phyloP scores from a whole-genome alignment of 2,888 invertebrate species.

The Tachina lurida region DNA sequence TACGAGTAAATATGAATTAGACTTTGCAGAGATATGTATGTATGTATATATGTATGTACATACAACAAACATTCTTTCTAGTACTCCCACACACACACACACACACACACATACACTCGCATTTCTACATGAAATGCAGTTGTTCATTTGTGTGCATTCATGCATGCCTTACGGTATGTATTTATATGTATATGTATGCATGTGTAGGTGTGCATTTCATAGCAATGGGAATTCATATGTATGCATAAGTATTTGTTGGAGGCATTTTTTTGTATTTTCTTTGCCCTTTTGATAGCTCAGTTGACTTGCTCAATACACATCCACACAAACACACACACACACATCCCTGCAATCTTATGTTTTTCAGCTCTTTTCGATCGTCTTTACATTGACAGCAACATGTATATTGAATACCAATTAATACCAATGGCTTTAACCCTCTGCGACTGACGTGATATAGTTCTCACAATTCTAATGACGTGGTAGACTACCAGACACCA shows the following conservation, averaged over 20 bases:
- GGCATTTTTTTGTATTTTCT: constrained; percentile 43
- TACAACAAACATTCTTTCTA: background rate
- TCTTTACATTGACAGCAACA: constrained; percentile 53
- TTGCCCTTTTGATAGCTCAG: constrained; percentile 49
- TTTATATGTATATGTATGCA: background rate
- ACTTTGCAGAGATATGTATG: constrained; percentile 36
- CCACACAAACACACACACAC: background rate
- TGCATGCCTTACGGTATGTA: background rate
- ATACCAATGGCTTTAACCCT: constrained; percentile 40
- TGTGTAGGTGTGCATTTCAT: background rate
- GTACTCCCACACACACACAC: background rate
- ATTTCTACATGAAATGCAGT: constrained; percentile 7
- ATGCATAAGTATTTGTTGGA: constrained; percentile 5
- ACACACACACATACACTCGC: background rate
- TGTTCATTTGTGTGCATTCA: constrained; percentile 30
- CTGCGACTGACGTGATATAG: too few relatives aligned
- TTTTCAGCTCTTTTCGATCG: constrained; percentile 7
- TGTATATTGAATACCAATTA: constrained; percentile 63
- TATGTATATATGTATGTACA: constrained; percentile 11
- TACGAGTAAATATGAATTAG: background rate
- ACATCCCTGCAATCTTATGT: background rate
- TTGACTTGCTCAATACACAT: constrained; percentile 40
- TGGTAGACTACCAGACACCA: too few relatives aligned
- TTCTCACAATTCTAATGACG: too few relatives aligned
- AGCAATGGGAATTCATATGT: background rate